Evolutionary conservation across 92 coral and sea anemone species (phyloP).

Genomic region (Parazoanthus atlanticus): DNA sequence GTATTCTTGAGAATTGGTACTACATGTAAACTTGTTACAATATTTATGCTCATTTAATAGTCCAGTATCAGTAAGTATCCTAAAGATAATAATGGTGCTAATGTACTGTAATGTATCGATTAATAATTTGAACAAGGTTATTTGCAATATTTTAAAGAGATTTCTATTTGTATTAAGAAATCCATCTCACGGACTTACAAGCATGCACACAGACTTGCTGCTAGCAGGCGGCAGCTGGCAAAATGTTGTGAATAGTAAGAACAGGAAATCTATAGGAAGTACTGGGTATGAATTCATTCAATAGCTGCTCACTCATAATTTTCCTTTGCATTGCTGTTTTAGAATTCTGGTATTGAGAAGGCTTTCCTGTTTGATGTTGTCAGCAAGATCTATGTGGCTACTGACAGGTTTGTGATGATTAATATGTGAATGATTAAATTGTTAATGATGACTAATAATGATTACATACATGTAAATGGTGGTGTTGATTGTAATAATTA

Average conservation of each 20-base stretch:
- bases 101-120: too few species aligned
- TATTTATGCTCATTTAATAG: too few species aligned
- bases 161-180: too few species aligned
- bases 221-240: too few species aligned
- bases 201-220: too few species aligned
- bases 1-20: slow-evolving; percentile 14
- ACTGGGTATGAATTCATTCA: too few species aligned
- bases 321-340: slow-evolving; percentile 8
- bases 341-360: slow-evolving; percentile 98
- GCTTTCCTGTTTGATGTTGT: slow-evolving; percentile 98
- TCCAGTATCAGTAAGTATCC: background rate
- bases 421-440: background rate
- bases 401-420: slow-evolving; percentile 81
- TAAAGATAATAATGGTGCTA: too few species aligned
- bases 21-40: background rate
- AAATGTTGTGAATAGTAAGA: background rate
- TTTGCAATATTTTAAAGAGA: too few species aligned
- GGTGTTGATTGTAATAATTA: background rate
- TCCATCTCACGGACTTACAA: too few species aligned
- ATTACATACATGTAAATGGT: too few species aligned
- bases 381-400: slow-evolving; percentile 97
- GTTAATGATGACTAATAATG: background rate
- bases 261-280: too few species aligned
- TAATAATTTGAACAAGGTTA: too few species aligned
- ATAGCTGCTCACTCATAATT: background rate